Conservation (phyloP, 1,140 invertebrate genomes). For the Subanguina moxae region DNA sequence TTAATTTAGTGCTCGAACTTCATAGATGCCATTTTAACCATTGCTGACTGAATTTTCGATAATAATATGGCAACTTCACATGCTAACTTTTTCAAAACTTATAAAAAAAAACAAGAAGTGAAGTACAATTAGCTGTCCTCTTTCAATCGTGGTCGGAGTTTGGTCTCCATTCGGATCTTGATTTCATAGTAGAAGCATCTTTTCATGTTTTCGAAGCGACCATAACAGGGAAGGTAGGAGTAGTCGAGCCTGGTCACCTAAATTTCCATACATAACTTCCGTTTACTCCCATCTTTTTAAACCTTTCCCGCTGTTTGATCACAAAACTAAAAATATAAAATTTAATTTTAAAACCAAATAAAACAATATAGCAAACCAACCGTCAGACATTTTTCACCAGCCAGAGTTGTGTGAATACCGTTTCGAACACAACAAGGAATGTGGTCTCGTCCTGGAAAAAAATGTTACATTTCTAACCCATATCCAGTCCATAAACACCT, state of each 20-base stretch:
- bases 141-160: constrained; percentile 30
- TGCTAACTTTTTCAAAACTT: no score
- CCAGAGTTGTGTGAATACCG: constrained; percentile 37
- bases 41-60: no score
- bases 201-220: constrained; percentile 41
- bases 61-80: no score
- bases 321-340: constrained; percentile 17
- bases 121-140: background rate
- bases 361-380: no score
- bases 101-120: no score
- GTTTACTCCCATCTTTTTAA: no score
- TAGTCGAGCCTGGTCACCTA: constrained; percentile 45
- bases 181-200: constrained; percentile 46
- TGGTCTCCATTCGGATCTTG: constrained; percentile 39
- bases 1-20: no score
- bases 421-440: constrained; percentile 33
- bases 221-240: constrained; percentile 43
- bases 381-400: constrained; percentile 43
- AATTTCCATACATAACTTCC: no score
- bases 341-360: no score
- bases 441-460: constrained; percentile 25
- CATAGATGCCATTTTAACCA: no score
- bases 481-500: constrained; percentile 15
- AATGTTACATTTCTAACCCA: background rate
- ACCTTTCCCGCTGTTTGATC: constrained; percentile 32